Percentiles rank a stretch among this genome's conserved stretches.
Conservation (phyloP, 2,797 vertebrate species). For the Etheostoma nigrum region DNA sequence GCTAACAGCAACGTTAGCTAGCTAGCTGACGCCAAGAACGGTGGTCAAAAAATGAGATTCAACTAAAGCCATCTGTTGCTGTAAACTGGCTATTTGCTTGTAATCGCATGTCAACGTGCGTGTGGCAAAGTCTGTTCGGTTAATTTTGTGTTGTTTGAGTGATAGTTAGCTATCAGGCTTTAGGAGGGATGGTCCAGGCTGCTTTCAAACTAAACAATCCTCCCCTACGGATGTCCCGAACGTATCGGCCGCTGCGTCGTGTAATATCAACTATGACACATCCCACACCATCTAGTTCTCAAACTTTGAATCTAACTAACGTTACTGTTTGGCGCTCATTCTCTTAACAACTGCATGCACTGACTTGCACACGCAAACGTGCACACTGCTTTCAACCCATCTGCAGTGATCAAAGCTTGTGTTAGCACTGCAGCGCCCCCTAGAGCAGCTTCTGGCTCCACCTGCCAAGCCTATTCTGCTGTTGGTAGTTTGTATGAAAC, state of each 20-base stretch:
- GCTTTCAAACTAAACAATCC: slow-evolving; percentile 22
- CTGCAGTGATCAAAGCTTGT: slow-evolving; percentile 1
- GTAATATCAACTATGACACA: fast-evolving
- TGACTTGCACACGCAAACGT: slow-evolving; percentile 48
- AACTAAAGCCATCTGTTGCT: slow-evolving; percentile 7
- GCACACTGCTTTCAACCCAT: slow-evolving; percentile 30
- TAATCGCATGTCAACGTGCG: fast-evolving
- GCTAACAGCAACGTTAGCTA: slow-evolving; percentile 46
- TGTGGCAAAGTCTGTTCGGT: fast-evolving
- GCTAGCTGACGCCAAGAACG: slow-evolving; percentile 36
- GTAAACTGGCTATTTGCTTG: fast-evolving
- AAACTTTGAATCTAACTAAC: slow-evolving; percentile 27
- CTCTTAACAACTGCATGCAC: slow-evolving; percentile 39
- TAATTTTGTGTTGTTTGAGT: not conserved
- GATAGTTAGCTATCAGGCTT: slow-evolving; percentile 1
- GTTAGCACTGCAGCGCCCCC: slow-evolving; percentile 56
- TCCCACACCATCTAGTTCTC: too few relatives aligned
- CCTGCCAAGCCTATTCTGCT: not conserved
- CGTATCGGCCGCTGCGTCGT: not conserved
- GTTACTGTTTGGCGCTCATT: slow-evolving; percentile 68
- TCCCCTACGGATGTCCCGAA: slow-evolving; percentile 15
- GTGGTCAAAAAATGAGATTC: slow-evolving; percentile 36
- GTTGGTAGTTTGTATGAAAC: not conserved
- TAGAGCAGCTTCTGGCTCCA: not conserved
- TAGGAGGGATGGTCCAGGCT: not conserved